phyloP scores from a whole-genome alignment of 2,797 vertebrate species.

The Pseudochirops cupreus region DNA sequence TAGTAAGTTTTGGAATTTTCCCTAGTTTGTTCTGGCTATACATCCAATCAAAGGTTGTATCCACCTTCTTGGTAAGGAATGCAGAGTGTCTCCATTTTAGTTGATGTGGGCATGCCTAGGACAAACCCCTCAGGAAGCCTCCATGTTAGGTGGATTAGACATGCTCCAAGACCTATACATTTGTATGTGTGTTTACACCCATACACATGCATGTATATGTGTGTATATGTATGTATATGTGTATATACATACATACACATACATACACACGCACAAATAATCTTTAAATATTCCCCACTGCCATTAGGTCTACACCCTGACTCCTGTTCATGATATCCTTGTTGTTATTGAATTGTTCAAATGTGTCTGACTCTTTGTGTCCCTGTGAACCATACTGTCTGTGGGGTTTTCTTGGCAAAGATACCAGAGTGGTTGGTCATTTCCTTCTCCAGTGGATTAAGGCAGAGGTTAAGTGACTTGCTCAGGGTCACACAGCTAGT shows the following conservation, averaged over 20 bases:
- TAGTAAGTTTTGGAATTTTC: not conserved
- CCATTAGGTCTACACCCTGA: not conserved
- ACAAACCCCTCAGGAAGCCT: too few relatives aligned
- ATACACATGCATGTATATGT: not conserved
- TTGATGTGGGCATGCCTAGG: too few relatives aligned
- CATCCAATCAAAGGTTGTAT: not conserved
- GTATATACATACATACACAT: too few relatives aligned
- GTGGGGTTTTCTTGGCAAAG: not conserved
- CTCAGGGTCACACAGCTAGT: too few relatives aligned
- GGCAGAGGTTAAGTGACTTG: not conserved
- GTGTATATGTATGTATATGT: accelerated
- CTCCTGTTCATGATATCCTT: not conserved
- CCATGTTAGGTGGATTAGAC: too few relatives aligned
- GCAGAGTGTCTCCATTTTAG: too few relatives aligned
- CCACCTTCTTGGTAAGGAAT: not conserved
- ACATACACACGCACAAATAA: too few relatives aligned
- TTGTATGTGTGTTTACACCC: not conserved
- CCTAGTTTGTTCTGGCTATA: not conserved
- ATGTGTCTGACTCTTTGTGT: not conserved
- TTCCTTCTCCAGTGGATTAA: not conserved
- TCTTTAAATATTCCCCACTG: not conserved
- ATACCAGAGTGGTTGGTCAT: not conserved
- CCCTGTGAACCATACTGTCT: not conserved
- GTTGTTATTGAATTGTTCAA: not conserved
- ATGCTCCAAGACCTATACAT: too few relatives aligned